Evolutionary conservation across 2,888 invertebrate genomes (phyloP).

Genomic region (Dione juno): DNA sequence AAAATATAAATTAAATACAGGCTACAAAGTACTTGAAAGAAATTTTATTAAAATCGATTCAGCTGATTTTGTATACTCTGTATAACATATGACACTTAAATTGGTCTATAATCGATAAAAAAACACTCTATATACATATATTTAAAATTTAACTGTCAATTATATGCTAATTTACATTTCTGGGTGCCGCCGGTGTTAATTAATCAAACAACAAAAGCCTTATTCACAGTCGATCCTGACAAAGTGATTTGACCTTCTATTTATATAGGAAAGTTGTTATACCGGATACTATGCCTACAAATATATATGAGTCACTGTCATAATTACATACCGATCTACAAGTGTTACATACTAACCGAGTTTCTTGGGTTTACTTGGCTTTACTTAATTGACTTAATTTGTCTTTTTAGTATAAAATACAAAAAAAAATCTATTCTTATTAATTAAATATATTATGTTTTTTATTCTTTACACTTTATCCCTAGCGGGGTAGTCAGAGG

Average conservation of each 20-base stretch:
- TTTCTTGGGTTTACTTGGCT: not conserved
- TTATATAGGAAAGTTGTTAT: conserved; percentile 15
- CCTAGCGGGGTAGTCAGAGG: too few species aligned
- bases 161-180: not conserved
- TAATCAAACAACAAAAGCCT: not conserved
- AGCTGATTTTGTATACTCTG: not conserved
- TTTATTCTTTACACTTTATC: too few species aligned
- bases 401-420: not conserved
- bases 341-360: not conserved
- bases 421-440: not conserved
- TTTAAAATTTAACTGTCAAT: not conserved
- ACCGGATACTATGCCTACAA: conserved; percentile 9
- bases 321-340: not conserved
- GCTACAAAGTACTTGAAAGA: not conserved
- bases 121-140: too few species aligned
- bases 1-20: too few species aligned
- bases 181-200: not conserved
- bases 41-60: not conserved
- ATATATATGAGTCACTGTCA: conserved; percentile 12
- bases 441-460: not conserved
- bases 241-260: conserved; percentile 18
- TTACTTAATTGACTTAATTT: too few species aligned
- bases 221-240: not conserved
- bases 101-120: too few species aligned
- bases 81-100: too few species aligned